Conservation (phyloP, 2,113 vertebrate species). For the Otolemur garnettii region DNA sequence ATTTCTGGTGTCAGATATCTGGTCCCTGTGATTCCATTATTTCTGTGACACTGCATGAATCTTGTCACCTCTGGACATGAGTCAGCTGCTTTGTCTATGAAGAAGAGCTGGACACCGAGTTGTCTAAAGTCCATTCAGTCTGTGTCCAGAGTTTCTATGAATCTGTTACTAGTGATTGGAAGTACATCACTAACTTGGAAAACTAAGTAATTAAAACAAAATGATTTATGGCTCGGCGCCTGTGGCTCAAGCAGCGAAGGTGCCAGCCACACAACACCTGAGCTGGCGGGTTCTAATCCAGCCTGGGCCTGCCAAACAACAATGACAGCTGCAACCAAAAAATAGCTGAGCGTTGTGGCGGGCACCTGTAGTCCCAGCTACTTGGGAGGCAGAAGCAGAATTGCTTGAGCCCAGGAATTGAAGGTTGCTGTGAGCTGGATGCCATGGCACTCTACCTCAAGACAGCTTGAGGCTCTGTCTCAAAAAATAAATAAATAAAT, state of each 20-base stretch:
- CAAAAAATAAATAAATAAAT: background rate
- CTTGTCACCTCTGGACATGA: background rate
- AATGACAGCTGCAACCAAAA: too few species aligned
- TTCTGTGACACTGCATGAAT: background rate
- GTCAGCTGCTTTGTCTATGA: background rate
- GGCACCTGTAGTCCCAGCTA: too few species aligned
- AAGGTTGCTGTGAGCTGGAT: too few species aligned
- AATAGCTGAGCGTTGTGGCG: too few species aligned
- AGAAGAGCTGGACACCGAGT: background rate
- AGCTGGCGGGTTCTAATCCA: too few species aligned
- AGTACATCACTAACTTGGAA: slow-evolving; percentile 13
- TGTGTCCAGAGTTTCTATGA: background rate
- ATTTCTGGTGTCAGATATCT: background rate
- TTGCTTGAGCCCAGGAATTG: too few species aligned
- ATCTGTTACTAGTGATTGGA: slow-evolving; percentile 9
- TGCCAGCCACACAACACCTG: too few species aligned
- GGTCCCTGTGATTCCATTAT: background rate
- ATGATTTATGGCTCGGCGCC: background rate
- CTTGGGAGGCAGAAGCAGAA: too few species aligned
- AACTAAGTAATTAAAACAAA: slow-evolving; percentile 47
- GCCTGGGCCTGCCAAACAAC: too few species aligned
- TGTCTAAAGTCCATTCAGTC: background rate
- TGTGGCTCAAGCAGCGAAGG: too few species aligned
- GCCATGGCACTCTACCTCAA: too few species aligned
- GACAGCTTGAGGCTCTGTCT: too few species aligned